phyloP scores from a whole-genome alignment of 1,140 invertebrate species.

The Drosophila prosaltans region DNA sequence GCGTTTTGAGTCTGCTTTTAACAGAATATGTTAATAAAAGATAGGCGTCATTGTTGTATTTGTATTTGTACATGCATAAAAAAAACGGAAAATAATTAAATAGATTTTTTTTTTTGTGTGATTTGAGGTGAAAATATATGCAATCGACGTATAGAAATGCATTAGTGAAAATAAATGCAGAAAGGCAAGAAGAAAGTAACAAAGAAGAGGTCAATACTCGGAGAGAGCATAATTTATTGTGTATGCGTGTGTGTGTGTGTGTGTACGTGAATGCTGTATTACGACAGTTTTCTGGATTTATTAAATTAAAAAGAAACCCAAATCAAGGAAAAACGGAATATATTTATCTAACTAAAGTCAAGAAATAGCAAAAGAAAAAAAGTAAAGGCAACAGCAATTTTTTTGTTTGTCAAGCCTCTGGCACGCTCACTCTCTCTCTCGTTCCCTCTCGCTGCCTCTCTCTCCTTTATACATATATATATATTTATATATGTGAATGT shows the following conservation, averaged over 20 bases:
- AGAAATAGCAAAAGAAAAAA: constrained; percentile 15
- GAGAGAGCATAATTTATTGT: constrained; percentile 17
- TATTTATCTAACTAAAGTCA: neutral
- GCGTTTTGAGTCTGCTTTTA: neutral
- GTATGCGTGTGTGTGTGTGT: constrained; percentile 11
- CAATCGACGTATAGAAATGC: constrained; percentile 3
- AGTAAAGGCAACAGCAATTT: too few relatives aligned
- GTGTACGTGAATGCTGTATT: constrained; percentile 9
- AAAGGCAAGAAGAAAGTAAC: constrained; percentile 12
- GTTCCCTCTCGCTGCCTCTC: constrained; percentile 17
- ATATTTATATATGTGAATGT: constrained; percentile 21
- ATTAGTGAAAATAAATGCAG: neutral
- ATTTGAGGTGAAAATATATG: constrained; percentile 18
- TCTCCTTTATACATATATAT: constrained; percentile 21
- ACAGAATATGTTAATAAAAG: constrained; percentile 1
- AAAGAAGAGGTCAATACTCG: constrained; percentile 11
- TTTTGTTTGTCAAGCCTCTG: constrained; percentile 1
- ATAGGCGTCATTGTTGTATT: constrained; percentile 12
- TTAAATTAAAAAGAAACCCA: neutral
- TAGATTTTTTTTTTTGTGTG: constrained; percentile 11
- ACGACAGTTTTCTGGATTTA: constrained; percentile 8
- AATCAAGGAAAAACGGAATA: neutral
- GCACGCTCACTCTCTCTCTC: constrained; percentile 27
- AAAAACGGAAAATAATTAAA: neutral
- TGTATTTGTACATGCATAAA: constrained; percentile 7